phyloP scores from a whole-genome alignment of 1,140 invertebrate genomes.

The Drosophila sulfurigaster region DNA sequence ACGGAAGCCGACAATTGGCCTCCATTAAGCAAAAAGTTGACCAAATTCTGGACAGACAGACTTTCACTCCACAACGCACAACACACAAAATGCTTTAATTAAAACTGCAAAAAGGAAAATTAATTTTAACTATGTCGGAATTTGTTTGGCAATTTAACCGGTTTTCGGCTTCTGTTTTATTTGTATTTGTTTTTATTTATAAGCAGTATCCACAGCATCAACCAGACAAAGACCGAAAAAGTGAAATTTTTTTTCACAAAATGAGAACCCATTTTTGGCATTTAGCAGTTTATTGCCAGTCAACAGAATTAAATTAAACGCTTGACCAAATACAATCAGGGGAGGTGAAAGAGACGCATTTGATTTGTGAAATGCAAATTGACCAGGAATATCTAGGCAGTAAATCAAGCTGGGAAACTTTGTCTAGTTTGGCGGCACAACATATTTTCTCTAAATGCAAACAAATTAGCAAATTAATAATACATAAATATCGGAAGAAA shows the following conservation, averaged over 20 bases:
- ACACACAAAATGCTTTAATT: conserved; percentile 64
- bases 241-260: conserved; percentile 71
- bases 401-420: conserved; percentile 31
- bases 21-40: conserved; percentile 50
- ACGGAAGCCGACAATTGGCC: conserved; percentile 76
- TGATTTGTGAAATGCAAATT: conserved; percentile 16
- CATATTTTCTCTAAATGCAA: conserved; percentile 10
- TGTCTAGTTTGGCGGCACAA: not conserved
- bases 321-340: conserved; percentile 30
- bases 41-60: conserved; percentile 27
- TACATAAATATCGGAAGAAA: conserved; percentile 12
- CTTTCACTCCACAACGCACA: conserved; percentile 66
- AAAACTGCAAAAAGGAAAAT: conserved; percentile 64
- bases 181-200: conserved; percentile 42
- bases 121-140: conserved; percentile 72
- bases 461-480: conserved; percentile 21
- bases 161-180: conserved; percentile 39
- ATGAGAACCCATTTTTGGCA: conserved; percentile 65
- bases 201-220: conserved; percentile 11
- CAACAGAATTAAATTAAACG: conserved; percentile 56
- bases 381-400: conserved; percentile 8
- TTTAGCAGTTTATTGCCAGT: conserved; percentile 72
- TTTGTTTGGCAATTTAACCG: conserved; percentile 61
- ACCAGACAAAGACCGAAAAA: conserved; percentile 57
- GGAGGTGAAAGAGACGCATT: conserved; percentile 3